Percentiles rank a stretch among this genome's conserved stretches.
Conservation (phyloP, 2,888 invertebrate genomes). For the Junonia oenone region DNA sequence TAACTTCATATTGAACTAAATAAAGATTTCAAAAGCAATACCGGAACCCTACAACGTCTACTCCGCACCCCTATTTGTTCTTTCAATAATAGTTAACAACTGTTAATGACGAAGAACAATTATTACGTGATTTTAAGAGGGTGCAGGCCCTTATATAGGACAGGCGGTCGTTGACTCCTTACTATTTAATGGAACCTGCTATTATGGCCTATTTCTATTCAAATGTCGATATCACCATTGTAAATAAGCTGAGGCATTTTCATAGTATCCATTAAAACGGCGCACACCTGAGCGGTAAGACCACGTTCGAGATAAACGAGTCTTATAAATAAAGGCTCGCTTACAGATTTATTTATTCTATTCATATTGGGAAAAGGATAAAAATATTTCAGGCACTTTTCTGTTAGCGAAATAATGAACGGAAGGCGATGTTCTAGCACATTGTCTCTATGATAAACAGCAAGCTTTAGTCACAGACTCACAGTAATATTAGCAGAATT, state of each 20-base stretch:
- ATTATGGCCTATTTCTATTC: constrained; percentile 38
- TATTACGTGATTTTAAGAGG: constrained; percentile 41
- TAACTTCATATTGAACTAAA: background rate
- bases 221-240: constrained; percentile 21
- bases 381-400: background rate
- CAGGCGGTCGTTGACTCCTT: constrained; percentile 36
- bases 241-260: constrained; percentile 7
- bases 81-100: constrained; percentile 28
- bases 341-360: too few species aligned
- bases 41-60: constrained; percentile 9
- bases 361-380: too few species aligned
- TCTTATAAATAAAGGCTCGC: background rate
- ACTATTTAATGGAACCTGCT: constrained; percentile 40
- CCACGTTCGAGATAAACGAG: constrained; percentile 8
- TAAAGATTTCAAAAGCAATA: constrained; percentile 5
- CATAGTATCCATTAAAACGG: constrained; percentile 6
- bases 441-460: background rate
- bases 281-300: constrained; percentile 10
- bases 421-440: background rate
- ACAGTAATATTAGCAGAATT: constrained; percentile 7
- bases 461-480: constrained; percentile 9
- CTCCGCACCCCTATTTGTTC: constrained; percentile 24
- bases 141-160: constrained; percentile 41
- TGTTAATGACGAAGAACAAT: constrained; percentile 36
- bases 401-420: background rate